Evolutionary conservation across 2,888 invertebrate species (phyloP).

Genomic region (Flabesymbios commensalis): DNA sequence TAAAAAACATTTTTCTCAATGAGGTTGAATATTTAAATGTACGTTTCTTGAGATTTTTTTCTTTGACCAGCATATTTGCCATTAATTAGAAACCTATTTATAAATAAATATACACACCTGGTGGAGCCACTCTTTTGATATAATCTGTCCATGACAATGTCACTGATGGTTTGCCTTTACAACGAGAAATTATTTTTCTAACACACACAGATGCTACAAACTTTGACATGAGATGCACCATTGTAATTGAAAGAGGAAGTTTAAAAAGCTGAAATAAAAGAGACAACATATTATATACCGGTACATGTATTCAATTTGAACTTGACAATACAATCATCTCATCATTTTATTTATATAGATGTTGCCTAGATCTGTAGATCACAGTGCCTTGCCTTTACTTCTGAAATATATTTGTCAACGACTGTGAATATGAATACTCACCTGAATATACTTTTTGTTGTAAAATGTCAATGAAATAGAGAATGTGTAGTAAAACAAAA

Average conservation of each 20-base stretch:
- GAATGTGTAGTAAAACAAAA: constrained; percentile 83
- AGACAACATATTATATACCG: constrained; percentile 15
- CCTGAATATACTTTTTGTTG: constrained; percentile 81
- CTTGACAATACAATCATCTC: background rate
- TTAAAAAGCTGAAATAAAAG: constrained; percentile 74
- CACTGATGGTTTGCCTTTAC: constrained; percentile 64
- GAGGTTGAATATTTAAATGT: too few species aligned
- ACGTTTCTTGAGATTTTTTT: too few species aligned
- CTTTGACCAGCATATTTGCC: too few species aligned
- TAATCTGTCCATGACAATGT: constrained; percentile 77
- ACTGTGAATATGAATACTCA: constrained; percentile 11
- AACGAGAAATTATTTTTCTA: constrained; percentile 64
- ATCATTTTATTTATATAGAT: background rate
- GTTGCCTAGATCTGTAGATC: background rate
- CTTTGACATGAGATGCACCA: constrained; percentile 88
- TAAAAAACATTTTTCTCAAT: too few species aligned
- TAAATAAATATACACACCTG: constrained; percentile 58
- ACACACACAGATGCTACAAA: constrained; percentile 78
- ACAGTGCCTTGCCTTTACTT: background rate
- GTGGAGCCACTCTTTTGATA: constrained; percentile 73
- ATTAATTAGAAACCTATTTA: too few species aligned
- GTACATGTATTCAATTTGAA: background rate
- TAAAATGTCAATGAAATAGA: constrained; percentile 97
- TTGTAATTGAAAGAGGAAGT: constrained; percentile 86
- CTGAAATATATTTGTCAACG: too few species aligned